Evolutionary conservation across 2,113 vertebrate species (phyloP).

Genomic region (Python bivittatus): DNA sequence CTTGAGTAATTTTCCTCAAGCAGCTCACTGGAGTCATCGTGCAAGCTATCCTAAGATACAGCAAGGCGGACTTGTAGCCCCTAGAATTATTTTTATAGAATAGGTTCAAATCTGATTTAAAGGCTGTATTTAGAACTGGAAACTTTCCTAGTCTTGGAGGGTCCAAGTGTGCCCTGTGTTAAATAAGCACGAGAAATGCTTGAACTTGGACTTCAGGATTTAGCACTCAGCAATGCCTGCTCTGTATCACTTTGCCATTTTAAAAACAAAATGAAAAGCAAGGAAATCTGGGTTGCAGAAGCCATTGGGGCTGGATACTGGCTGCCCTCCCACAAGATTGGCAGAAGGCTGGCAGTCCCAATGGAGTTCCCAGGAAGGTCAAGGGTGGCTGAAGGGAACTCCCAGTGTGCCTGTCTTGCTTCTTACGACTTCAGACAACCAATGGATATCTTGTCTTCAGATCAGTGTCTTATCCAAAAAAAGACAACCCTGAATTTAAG

Average conservation of each 20-base stretch:
- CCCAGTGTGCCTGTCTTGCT: neutral
- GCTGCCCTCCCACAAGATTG: neutral
- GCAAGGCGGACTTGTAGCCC: too few species aligned
- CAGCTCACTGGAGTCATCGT: neutral
- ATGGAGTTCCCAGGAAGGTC: neutral
- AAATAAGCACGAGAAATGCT: neutral
- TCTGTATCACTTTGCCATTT: neutral
- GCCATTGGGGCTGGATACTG: neutral
- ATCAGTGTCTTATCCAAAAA: neutral
- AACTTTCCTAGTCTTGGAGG: neutral
- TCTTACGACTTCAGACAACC: too few species aligned
- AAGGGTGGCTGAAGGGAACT: neutral
- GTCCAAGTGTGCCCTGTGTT: neutral
- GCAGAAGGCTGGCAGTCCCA: neutral
- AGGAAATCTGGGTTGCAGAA: neutral
- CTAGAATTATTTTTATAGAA: neutral
- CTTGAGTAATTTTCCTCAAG: neutral
- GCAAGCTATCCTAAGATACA: neutral
- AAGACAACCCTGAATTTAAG: neutral
- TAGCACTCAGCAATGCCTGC: neutral
- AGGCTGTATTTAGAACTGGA: slow-evolving; percentile 1
- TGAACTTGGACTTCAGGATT: neutral
- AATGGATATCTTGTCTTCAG: neutral
- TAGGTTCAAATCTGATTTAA: neutral
- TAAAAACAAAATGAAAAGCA: neutral